Conservation (phyloP, 2,113 vertebrate genomes). For the Phrynosoma blainvillii region DNA sequence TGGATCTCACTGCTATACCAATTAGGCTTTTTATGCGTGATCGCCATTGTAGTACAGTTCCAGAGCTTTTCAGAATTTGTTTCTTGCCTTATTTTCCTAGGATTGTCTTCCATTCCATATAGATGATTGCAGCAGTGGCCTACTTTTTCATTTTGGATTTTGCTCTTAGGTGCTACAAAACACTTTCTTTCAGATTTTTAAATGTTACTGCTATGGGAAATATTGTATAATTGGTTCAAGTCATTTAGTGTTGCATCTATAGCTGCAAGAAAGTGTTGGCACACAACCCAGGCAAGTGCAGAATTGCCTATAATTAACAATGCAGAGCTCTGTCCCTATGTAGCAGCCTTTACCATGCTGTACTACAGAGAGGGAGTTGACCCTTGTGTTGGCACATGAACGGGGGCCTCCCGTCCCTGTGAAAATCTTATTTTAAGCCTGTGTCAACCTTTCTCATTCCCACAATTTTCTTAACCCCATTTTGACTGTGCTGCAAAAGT, state of each 20-base stretch:
- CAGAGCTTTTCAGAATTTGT: slow-evolving; percentile 69
- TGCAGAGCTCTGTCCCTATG: too few species aligned
- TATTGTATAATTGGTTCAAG: background rate
- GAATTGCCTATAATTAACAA: too few species aligned
- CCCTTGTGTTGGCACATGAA: background rate
- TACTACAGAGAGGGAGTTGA: background rate
- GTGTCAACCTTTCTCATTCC: background rate
- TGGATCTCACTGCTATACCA: slow-evolving; percentile 75
- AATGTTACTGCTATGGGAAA: background rate
- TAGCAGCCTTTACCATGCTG: background rate
- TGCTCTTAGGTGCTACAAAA: background rate
- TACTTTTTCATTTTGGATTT: background rate
- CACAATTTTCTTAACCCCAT: background rate
- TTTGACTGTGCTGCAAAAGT: background rate
- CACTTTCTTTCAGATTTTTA: background rate
- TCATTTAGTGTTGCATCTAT: background rate
- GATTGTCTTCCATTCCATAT: slow-evolving; percentile 46
- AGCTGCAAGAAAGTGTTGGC: background rate
- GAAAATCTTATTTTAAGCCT: background rate
- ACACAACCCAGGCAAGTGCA: background rate
- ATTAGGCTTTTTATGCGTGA: slow-evolving; percentile 74
- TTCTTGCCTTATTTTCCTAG: slow-evolving; percentile 47
- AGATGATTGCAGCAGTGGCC: slow-evolving; percentile 49
- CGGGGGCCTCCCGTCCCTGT: too few species aligned
- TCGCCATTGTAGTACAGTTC: slow-evolving; percentile 70